Percentiles rank a stretch among this genome's conserved stretches.
phyloP scores from a whole-genome alignment of 2,797 vertebrate genomes.

The Tympanoctomys barrerae region DNA sequence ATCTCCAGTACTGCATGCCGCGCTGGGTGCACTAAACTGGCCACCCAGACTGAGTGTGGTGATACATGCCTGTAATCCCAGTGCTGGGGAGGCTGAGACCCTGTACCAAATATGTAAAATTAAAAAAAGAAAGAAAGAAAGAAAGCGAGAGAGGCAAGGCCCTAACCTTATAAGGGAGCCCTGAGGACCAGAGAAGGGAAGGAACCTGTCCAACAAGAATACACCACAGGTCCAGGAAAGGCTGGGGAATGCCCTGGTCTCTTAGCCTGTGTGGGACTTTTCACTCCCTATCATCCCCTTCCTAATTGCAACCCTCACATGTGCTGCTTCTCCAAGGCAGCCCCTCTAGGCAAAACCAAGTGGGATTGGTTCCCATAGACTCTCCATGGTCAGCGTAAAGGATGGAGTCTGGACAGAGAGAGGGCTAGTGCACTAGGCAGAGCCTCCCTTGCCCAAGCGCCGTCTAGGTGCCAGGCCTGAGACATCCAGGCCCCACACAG shows the following conservation, averaged over 20 bases:
- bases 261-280: not conserved
- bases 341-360: not conserved
- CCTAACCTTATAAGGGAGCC: not conserved
- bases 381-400: not conserved
- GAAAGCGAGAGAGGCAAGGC: not conserved
- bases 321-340: not conserved
- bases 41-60: no score
- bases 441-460: not conserved
- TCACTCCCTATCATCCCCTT: not conserved
- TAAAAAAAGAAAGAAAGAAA: slow-evolving; percentile 41
- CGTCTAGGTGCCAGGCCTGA: not conserved
- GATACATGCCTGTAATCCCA: no score
- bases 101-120: no score
- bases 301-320: not conserved
- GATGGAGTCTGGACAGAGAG: not conserved
- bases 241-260: not conserved
- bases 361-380: not conserved
- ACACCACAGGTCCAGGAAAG: not conserved
- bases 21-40: no score
- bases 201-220: not conserved
- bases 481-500: not conserved
- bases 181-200: not conserved
- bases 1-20: no score
- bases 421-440: not conserved
- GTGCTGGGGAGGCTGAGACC: no score